Percentiles rank a stretch among this genome's conserved stretches.
Evolutionary conservation across 2,113 vertebrate species (phyloP).

Genomic region (Tylochromis polylepis): DNA sequence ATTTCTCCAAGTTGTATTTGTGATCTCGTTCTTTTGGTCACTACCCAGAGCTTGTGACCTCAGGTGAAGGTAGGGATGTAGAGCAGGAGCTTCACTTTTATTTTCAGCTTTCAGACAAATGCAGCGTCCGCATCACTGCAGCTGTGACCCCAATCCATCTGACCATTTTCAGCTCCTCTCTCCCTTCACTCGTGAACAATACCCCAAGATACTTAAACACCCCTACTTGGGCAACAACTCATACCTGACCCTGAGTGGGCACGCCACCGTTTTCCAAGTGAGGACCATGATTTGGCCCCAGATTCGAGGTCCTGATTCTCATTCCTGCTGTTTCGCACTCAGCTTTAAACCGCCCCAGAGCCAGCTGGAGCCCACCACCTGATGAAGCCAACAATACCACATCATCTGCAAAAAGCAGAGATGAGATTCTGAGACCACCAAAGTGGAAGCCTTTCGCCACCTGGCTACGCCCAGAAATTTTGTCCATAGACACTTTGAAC

Average conservation of each 20-base stretch:
- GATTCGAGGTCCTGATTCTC: neutral
- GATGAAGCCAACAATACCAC: neutral
- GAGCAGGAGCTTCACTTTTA: neutral
- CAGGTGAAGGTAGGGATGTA: neutral
- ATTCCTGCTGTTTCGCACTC: neutral
- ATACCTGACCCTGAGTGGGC: neutral
- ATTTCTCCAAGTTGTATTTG: neutral
- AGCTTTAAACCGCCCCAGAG: neutral
- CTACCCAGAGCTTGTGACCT: neutral
- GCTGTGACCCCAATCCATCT: neutral
- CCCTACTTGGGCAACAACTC: neutral
- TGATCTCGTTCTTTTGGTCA: neutral
- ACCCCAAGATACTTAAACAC: neutral
- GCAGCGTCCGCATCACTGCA: neutral
- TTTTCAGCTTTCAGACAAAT: neutral
- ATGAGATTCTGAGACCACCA: neutral
- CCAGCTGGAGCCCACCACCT: neutral
- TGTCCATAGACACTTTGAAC: neutral
- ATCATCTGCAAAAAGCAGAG: neutral
- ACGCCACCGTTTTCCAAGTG: neutral
- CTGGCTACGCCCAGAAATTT: neutral
- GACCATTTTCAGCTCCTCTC: neutral
- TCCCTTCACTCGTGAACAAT: neutral
- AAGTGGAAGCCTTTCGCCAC: neutral
- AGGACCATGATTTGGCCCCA: neutral